phyloP scores from a whole-genome alignment of 2,888 invertebrate species.

The Polymixis lichenea region DNA sequence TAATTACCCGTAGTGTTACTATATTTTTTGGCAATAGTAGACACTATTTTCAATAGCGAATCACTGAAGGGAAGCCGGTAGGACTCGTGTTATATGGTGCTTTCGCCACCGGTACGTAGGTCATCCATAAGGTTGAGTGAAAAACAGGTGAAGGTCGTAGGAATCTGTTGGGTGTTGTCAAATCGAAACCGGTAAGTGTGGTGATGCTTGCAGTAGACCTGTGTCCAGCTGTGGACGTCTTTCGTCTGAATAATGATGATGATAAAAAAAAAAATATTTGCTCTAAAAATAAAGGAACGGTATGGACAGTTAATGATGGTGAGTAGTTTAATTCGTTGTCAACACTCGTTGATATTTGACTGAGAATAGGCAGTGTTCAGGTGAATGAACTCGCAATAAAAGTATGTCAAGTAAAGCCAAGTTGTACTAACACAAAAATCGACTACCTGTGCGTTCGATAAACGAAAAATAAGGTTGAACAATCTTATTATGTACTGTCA shows the following conservation, averaged over 20 bases:
- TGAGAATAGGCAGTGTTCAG: background rate
- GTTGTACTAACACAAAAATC: background rate
- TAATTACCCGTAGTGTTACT: too few species aligned
- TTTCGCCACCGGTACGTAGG: too few species aligned
- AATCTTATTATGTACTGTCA: background rate
- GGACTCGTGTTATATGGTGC: too few species aligned
- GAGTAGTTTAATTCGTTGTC: conserved; percentile 5
- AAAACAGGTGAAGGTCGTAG: background rate
- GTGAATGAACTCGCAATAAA: conserved; percentile 7
- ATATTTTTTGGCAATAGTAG: too few species aligned
- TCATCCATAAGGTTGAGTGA: too few species aligned
- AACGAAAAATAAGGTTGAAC: background rate
- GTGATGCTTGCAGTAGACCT: background rate
- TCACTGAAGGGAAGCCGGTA: too few species aligned
- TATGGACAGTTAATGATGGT: background rate
- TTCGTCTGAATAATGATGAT: background rate
- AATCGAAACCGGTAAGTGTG: background rate
- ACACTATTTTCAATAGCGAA: too few species aligned
- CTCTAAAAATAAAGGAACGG: background rate
- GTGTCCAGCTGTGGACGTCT: background rate
- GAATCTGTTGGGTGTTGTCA: background rate
- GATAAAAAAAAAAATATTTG: background rate
- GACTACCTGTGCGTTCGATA: background rate
- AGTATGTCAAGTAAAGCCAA: conserved; percentile 11
- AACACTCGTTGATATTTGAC: background rate